A percentile compares a stretch with the other conserved stretches of the same genome.
phyloP scores from a whole-genome alignment of 23 tunicate genomes.

The Diplosoma virens region DNA sequence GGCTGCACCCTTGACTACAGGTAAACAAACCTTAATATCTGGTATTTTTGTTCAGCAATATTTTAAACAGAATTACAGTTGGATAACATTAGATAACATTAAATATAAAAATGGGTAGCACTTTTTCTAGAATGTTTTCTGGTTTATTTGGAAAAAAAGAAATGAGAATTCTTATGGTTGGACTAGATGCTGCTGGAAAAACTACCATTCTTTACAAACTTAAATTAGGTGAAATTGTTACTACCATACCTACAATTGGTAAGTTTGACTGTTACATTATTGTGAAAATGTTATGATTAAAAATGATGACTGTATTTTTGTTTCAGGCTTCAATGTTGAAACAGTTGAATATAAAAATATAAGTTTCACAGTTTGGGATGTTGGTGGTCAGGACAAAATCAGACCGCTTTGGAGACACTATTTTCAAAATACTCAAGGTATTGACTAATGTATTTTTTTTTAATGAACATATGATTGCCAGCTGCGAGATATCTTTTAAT shows the following conservation, averaged over 20 bases:
- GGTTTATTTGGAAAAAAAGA: conserved; percentile 84
- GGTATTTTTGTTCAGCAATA: no score
- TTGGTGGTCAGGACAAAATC: conserved; percentile 70
- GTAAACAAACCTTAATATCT: no score
- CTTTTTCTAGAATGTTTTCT: conserved; percentile 22
- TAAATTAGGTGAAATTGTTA: conserved; percentile 95
- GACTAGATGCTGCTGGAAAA: conserved; percentile 98
- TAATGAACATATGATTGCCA: no score
- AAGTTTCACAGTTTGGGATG: conserved; percentile 68
- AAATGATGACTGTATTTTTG: neutral
- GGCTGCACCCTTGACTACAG: no score
- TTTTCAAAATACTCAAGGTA: conserved; percentile 63
- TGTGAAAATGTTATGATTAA: no score
- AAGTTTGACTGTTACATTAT: no score
- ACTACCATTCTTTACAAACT: conserved; percentile 90
- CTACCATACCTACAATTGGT: conserved; percentile 95
- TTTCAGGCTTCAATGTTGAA: conserved; percentile 89
- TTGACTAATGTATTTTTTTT: no score
- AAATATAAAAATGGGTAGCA: conserved; percentile 31
- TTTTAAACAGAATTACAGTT: neutral
- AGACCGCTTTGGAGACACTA: conserved; percentile 69
- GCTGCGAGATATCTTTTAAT: no score
- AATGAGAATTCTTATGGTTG: conserved; percentile 96
- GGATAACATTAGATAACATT: neutral
- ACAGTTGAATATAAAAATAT: conserved; percentile 79